Conservation (phyloP, 2,888 invertebrate species). For the Trypoxylon attenuatum region DNA sequence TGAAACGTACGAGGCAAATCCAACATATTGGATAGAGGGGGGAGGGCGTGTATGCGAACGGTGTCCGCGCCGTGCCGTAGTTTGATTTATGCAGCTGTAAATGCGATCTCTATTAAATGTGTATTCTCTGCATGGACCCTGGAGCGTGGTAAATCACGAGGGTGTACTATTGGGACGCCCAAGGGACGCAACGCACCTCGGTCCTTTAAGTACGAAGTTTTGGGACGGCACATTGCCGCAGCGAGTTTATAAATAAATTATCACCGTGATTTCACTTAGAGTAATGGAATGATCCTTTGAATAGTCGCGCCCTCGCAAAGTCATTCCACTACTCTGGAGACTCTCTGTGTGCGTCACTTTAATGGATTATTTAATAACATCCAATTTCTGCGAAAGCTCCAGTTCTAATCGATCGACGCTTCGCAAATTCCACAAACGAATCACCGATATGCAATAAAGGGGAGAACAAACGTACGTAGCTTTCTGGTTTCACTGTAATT, state of each 20-base stretch:
- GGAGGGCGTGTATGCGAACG: background rate
- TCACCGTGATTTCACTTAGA: constrained; percentile 10
- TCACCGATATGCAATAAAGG: too few species aligned
- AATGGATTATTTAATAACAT: background rate
- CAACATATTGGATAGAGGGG: background rate
- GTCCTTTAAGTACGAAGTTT: constrained; percentile 41
- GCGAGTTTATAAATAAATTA: constrained; percentile 40
- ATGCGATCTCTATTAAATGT: constrained; percentile 48
- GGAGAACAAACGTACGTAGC: too few species aligned
- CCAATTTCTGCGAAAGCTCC: too few species aligned
- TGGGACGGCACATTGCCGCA: constrained; percentile 10
- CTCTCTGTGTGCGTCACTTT: background rate
- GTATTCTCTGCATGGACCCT: constrained; percentile 21
- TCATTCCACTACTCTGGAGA: background rate
- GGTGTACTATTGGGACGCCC: constrained; percentile 21
- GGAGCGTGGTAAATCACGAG: constrained; percentile 40
- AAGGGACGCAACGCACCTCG: constrained; percentile 12
- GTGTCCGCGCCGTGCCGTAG: background rate
- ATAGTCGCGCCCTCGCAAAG: background rate
- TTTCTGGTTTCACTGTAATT: too few species aligned
- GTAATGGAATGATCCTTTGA: background rate
- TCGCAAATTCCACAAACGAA: too few species aligned
- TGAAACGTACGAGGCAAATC: background rate
- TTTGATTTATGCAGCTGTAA: constrained; percentile 42
- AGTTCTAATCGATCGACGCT: background rate